These are phyloP conservation scores for Sphenopsis melanotis DNA, from an alignment of 2,797 vertebrate species.

Conservation along the genomic window DNA sequence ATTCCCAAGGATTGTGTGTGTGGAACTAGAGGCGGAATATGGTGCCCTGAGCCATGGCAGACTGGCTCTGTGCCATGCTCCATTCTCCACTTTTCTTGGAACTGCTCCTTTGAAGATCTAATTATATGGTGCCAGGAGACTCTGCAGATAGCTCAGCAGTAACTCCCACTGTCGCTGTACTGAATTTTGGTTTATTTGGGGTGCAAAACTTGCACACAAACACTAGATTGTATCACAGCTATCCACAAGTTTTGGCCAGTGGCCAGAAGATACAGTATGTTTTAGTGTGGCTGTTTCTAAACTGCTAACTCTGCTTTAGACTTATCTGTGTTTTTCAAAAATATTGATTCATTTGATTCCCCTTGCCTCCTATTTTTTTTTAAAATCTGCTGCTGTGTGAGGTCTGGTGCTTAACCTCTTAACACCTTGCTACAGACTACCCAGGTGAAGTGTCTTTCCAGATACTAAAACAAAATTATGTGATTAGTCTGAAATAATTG, in stretches of 20 bases:
- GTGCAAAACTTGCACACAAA: conserved; percentile 15
- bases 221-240: not conserved
- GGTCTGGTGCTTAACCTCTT: not conserved
- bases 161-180: not conserved
- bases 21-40: not conserved
- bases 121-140: conserved; percentile 26
- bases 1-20: not conserved
- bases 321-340: not conserved
- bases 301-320: not conserved
- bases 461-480: not conserved
- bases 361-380: not conserved
- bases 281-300: not conserved
- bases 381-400: not conserved
- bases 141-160: not conserved
- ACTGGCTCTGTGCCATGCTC: not conserved
- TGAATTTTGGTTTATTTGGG: not conserved
- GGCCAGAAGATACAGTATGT: not conserved
- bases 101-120: conserved; percentile 21
- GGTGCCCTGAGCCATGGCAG: conserved; percentile 41
- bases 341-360: not conserved
- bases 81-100: conserved; percentile 25
- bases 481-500: not conserved
- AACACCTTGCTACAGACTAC: not conserved
- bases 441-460: not conserved
- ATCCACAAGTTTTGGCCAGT: not conserved